These are phyloP conservation scores for Peromyscus nudipes DNA, from an alignment of 2,797 vertebrate species.

Conservation along the genomic window DNA sequence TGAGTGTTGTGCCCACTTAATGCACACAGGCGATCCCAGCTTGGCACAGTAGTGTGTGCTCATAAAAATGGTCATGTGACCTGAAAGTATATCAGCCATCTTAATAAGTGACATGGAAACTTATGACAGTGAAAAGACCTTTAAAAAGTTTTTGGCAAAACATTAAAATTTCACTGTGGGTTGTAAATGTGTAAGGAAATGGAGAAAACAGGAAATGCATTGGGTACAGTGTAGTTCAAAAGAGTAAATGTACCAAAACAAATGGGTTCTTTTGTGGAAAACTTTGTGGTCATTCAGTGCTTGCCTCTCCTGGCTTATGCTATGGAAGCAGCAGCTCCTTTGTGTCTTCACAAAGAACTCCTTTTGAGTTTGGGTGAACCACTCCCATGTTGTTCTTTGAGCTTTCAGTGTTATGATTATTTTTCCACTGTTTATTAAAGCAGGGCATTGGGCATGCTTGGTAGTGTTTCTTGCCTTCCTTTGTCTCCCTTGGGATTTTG, in stretches of 20 bases:
- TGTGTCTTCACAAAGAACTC: neutral
- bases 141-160: conserved; percentile 3
- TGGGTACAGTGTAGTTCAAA: neutral
- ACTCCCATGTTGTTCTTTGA: neutral
- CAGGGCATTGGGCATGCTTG: neutral
- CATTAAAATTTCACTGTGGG: neutral
- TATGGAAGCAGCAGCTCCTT: neutral
- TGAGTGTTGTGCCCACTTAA: neutral
- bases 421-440: neutral
- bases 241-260: neutral
- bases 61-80: neutral
- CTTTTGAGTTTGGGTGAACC: neutral
- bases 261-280: neutral
- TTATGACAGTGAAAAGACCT: neutral
- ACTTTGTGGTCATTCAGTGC: neutral
- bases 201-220: neutral
- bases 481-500: neutral
- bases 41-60: neutral
- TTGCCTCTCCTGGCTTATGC: neutral
- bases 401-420: neutral
- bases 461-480: neutral
- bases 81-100: neutral
- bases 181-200: neutral
- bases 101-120: neutral
- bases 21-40: too few species aligned